Evolutionary conservation across 2,888 invertebrate species (phyloP).

Genomic region (Pachycephus smyrnensis): DNA sequence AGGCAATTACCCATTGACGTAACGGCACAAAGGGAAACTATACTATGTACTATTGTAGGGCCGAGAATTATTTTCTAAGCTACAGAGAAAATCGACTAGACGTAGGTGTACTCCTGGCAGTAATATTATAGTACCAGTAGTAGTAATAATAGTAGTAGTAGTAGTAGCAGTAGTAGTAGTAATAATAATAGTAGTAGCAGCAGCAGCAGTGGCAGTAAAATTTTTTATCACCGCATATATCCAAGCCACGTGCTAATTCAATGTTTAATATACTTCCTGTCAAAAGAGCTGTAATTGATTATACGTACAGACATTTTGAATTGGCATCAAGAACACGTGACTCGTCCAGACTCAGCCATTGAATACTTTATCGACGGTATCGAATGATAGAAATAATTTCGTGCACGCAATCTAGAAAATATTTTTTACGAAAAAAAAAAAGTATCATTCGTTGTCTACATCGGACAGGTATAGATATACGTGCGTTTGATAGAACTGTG

Average conservation of each 20-base stretch:
- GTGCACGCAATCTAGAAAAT: background rate
- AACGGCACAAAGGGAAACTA: background rate
- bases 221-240: background rate
- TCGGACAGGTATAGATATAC: too few species aligned
- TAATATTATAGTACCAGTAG: background rate
- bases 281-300: background rate
- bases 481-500: too few species aligned
- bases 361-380: background rate
- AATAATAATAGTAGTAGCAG: too few species aligned
- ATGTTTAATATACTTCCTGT: background rate
- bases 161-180: too few species aligned
- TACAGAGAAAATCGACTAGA: background rate
- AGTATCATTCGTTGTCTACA: too few species aligned
- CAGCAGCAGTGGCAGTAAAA: background rate
- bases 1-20: background rate
- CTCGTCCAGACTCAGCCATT: background rate
- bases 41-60: background rate
- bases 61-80: background rate
- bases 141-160: background rate
- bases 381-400: background rate
- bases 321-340: background rate
- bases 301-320: background rate
- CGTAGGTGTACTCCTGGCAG: background rate
- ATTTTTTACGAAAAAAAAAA: background rate
- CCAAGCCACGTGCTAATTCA: background rate